These are phyloP conservation scores for Neomonachus schauinslandi DNA, from an alignment of 2,113 vertebrate species.

Conservation along the genomic window DNA sequence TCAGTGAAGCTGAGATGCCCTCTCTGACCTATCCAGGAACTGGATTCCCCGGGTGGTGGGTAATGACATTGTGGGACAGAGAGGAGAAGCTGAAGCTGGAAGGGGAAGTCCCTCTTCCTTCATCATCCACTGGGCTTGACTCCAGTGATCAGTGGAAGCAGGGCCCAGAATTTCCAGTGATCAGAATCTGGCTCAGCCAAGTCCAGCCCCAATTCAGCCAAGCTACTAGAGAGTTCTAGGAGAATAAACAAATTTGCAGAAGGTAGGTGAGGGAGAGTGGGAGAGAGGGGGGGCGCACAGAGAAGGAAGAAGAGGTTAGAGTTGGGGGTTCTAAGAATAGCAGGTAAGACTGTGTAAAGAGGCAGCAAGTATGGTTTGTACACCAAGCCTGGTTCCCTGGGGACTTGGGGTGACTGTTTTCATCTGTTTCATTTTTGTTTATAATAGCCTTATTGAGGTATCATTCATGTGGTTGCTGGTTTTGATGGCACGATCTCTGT, in stretches of 20 bases:
- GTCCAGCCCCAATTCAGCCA: not conserved
- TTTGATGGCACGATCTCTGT: not conserved
- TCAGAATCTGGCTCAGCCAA: not conserved
- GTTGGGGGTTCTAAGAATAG: not conserved
- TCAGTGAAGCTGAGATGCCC: not conserved
- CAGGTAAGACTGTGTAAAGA: not conserved
- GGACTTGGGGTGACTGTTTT: not conserved
- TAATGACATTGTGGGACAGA: not conserved
- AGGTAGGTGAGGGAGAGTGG: not conserved
- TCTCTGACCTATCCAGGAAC: not conserved
- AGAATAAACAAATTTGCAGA: not conserved
- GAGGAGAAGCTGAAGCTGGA: conserved; percentile 19
- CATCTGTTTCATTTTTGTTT: not conserved
- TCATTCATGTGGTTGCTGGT: not conserved
- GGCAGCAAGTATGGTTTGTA: not conserved
- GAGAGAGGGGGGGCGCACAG: not conserved
- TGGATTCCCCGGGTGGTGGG: not conserved
- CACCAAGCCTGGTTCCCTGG: not conserved
- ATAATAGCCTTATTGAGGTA: not conserved
- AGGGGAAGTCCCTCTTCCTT: not conserved
- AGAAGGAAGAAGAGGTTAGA: not conserved
- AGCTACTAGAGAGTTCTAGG: not conserved
- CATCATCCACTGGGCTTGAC: not conserved
- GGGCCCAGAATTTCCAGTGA: not conserved
- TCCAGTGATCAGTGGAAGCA: not conserved